phyloP scores from a whole-genome alignment of 2,888 invertebrate genomes.

The Philonicus albiceps region DNA sequence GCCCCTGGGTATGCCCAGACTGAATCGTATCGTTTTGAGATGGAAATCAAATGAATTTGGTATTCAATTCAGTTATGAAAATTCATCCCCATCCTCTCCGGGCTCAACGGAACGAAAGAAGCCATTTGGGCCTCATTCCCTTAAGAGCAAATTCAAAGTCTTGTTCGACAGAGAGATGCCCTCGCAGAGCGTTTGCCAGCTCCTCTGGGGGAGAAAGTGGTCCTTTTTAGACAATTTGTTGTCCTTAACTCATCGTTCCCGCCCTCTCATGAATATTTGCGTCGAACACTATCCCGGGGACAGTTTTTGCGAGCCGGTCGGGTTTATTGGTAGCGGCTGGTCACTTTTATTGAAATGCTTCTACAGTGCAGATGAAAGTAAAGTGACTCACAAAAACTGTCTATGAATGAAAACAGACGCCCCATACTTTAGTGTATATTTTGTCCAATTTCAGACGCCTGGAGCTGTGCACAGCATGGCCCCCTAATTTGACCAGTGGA shows the following conservation, averaged over 20 bases:
- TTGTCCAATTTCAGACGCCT: not conserved
- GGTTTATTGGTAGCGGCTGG: not conserved
- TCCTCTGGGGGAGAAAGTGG: not conserved
- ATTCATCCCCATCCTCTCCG: not conserved
- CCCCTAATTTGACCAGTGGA: not conserved
- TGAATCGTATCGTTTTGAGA: slow-evolving; percentile 25
- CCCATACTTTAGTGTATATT: not conserved
- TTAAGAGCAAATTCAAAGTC: not conserved
- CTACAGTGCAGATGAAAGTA: not conserved
- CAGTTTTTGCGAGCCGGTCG: not conserved
- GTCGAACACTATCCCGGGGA: not conserved
- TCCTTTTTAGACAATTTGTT: slow-evolving; percentile 24
- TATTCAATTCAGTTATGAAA: slow-evolving; percentile 30
- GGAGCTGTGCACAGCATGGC: not conserved
- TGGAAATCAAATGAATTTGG: slow-evolving; percentile 34
- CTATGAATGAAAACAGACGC: not conserved
- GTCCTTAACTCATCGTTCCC: slow-evolving; percentile 15
- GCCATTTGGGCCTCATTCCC: slow-evolving; percentile 3
- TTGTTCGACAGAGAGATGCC: not conserved
- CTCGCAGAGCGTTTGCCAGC: not conserved
- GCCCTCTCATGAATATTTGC: slow-evolving; percentile 24
- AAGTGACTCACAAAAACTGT: not conserved
- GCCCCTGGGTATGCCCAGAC: not conserved
- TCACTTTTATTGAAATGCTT: not conserved
- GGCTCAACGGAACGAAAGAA: not conserved